Base-by-base conservation (phyloP, 1,140 invertebrate species). In the Piezodorus guildinii region DNA sequence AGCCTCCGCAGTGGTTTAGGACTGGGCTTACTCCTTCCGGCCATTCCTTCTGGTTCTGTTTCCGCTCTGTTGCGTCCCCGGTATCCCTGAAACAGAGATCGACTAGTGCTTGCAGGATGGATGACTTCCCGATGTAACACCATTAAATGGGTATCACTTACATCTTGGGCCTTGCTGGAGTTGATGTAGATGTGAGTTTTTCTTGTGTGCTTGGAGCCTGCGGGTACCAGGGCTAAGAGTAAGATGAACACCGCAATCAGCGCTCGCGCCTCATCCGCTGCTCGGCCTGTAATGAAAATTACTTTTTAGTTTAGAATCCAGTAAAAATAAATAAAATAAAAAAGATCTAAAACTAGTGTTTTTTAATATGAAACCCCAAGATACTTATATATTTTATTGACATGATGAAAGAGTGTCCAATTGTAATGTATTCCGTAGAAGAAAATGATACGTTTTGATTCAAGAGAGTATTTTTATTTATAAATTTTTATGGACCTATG, bases 1-100 rank as follows among this genome's bases (percentile, higher is more conserved):
- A 78, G 75, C 52, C 72, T 69, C 60, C 77, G 74, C 12, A 78
- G 65, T 16, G 10, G 73, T 68, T 39, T 51, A 10, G 61, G 45
- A 19, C 61, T 62, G 23, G 61, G 43, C 43, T 30, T 62, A 46
- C 51, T 21, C 30, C 43, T 51, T 3, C 61, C 61, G 14, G 16
- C 45, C 15, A 61, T 23, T 23, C 45, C 30, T 6, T 46, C 30
- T 12, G n/a, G 12, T 45, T 61, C 21, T 3, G 30, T 1, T 14
- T 17, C 44, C 34, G 34, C 34, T 12, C 39, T 16, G 16, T 43
- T 43, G 5, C 39, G 25, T 9, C 34, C 27, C 12, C 58, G 27
- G n/a, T 2, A 16, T 10, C 30, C 21, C 39, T 25, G 12, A 17
- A 34, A 25, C 34, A 30, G 23, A 25, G 30, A 6, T 15, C 5